Percentiles rank a stretch among this genome's conserved stretches.
These are phyloP conservation scores for Arremon aurantiirostris DNA, from an alignment of 2,797 vertebrate genomes.

Conservation along the genomic window DNA sequence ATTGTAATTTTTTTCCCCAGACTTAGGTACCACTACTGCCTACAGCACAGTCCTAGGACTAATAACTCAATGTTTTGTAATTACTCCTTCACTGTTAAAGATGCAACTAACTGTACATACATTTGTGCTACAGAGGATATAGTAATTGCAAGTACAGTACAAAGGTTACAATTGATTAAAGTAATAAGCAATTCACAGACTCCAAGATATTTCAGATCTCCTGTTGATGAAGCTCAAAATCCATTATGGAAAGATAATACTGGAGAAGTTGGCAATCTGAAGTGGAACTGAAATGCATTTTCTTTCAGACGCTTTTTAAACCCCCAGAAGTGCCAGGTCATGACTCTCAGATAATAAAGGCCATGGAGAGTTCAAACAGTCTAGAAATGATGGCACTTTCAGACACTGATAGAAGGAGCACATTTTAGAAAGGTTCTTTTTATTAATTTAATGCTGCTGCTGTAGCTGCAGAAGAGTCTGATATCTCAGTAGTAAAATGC, in stretches of 20 bases:
- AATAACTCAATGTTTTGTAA: neutral
- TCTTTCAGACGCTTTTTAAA: neutral
- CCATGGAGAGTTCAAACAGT: neutral
- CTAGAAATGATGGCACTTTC: neutral
- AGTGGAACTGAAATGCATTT: constrained; percentile 20
- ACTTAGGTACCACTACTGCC: neutral
- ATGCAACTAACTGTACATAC: neutral
- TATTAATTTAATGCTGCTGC: neutral
- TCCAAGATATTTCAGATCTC: neutral
- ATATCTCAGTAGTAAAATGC: neutral
- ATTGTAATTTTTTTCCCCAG: neutral
- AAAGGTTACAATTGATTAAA: neutral
- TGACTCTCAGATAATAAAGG: neutral
- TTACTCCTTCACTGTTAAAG: neutral
- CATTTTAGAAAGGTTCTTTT: neutral
- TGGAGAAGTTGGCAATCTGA: neutral
- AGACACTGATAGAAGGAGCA: neutral
- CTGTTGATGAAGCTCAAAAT: neutral
- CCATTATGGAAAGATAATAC: neutral
- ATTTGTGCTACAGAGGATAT: neutral
- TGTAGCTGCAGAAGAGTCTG: neutral
- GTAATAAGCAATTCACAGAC: neutral
- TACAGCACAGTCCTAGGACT: neutral
- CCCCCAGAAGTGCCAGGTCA: neutral
- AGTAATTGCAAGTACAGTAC: neutral